Percentiles rank a stretch among this genome's conserved stretches.
These are phyloP conservation scores for Rhabdomys pumilio DNA, from an alignment of 2,797 vertebrate genomes.

Conservation along the genomic window DNA sequence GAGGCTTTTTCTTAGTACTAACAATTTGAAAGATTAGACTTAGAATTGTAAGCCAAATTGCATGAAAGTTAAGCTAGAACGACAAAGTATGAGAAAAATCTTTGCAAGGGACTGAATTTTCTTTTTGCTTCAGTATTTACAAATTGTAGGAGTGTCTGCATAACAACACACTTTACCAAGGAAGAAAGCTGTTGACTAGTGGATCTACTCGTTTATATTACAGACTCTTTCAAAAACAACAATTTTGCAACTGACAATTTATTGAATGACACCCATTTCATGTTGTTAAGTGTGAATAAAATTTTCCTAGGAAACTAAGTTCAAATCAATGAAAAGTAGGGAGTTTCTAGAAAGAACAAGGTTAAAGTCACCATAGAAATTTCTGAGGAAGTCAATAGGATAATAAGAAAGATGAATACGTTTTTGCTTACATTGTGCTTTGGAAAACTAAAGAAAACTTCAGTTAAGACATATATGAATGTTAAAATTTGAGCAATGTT, in stretches of 20 bases:
- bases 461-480: background rate
- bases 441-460: background rate
- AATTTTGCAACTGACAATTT: constrained; percentile 33
- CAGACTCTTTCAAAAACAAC: constrained; percentile 42
- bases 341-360: constrained; percentile 2
- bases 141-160: background rate
- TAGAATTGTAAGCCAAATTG: background rate
- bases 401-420: background rate
- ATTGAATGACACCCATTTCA: background rate
- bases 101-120: background rate
- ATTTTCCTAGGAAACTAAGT: constrained; percentile 22
- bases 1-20: constrained; percentile 20
- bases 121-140: background rate
- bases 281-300: constrained; percentile 26
- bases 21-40: background rate
- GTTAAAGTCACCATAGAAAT: background rate
- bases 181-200: constrained; percentile 18
- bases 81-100: background rate
- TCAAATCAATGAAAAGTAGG: background rate
- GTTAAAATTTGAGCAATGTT: background rate
- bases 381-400: background rate
- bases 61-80: constrained; percentile 34
- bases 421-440: background rate
- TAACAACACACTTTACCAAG: background rate
- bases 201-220: background rate